These are phyloP conservation scores for Helostoma temminkii DNA, from an alignment of 2,797 vertebrate genomes.

Conservation along the genomic window DNA sequence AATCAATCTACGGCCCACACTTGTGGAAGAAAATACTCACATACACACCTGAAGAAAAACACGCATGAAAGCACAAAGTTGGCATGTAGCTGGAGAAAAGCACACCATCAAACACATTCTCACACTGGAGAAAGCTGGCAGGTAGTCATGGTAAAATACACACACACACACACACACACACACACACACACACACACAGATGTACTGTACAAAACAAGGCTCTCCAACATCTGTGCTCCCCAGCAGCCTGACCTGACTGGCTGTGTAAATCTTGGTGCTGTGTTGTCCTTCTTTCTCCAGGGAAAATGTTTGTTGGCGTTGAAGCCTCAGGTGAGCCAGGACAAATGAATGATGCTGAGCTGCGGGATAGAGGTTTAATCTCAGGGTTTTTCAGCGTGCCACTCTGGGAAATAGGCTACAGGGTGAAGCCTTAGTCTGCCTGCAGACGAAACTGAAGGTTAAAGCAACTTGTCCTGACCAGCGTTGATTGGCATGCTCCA, in stretches of 20 bases:
- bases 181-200: conserved; percentile 6
- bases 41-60: conserved; percentile 20
- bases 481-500: conserved; percentile 42
- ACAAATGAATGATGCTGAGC: conserved; percentile 77
- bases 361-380: conserved; percentile 75
- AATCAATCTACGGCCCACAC: conserved; percentile 39
- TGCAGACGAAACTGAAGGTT: conserved; percentile 78
- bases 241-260: conserved; percentile 65
- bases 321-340: conserved; percentile 69
- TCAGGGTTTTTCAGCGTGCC: conserved; percentile 64
- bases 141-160: conserved; percentile 24
- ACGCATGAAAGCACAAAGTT: conserved; percentile 30
- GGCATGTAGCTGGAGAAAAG: conserved; percentile 34
- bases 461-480: conserved; percentile 70
- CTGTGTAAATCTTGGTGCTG: conserved; percentile 62
- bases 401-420: conserved; percentile 68
- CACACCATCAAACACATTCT: conserved; percentile 4
- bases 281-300: conserved; percentile 51
- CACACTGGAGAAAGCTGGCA: conserved; percentile 46
- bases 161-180: neutral
- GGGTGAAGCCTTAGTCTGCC: conserved; percentile 30
- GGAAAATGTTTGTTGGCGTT: conserved; percentile 57
- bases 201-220: conserved; percentile 63
- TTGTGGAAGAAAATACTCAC: conserved; percentile 14
- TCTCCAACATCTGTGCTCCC: conserved; percentile 63